Evolutionary conservation across 2,113 vertebrate genomes (phyloP), one percentile per base, ranked within the genome.

Genomic region (Dolichallabes microphthalmus): DNA sequence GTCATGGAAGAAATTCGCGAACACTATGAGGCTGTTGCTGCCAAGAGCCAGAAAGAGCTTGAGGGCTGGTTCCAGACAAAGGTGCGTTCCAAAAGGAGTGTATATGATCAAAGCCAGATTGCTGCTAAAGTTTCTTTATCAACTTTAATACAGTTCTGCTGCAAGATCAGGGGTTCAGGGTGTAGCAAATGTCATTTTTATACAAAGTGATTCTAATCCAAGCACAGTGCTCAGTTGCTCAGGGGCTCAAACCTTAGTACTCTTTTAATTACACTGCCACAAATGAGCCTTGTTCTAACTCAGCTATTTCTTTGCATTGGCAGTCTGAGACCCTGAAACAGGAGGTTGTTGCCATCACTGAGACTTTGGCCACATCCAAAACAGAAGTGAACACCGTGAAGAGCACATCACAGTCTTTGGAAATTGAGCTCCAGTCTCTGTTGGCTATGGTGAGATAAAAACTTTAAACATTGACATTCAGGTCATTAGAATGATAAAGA

Each of bases 381-480:
- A 94, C 95, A 87, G 95, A 98, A 88, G 90, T 96, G 87, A 90
- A 91, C 0, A 95, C 97, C 45, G 84, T 97, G 82, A 92, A 93
- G 69, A 95, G 94, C 2, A 94, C 91, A 12, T 55, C 94, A 57
- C 97, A 98, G 88, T 93, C 92, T 86, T 86, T 97, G 93, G 95
- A 98, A 85, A 96, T 97, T 11, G 96, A 97, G 0, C 91, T 97
- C 0, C 96, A 98, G 86, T 96, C 96, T 66, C 96, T 96, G 86
- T 92, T 95, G 1, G 96, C 95, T 91, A 95, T 95, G 96, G 98
- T 98, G 92, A 92, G 91, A 69, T 13, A 4, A 20, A 12, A 6
- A 20, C n/a, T 25, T 82, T 73, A 3, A 14, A 68, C 14, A 68
- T 35, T 35, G 4, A 35, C 32, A 35, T 69, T 39, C 30, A 19